phyloP scores from a whole-genome alignment of 2,888 invertebrate species.

The Glomeris marginata region DNA sequence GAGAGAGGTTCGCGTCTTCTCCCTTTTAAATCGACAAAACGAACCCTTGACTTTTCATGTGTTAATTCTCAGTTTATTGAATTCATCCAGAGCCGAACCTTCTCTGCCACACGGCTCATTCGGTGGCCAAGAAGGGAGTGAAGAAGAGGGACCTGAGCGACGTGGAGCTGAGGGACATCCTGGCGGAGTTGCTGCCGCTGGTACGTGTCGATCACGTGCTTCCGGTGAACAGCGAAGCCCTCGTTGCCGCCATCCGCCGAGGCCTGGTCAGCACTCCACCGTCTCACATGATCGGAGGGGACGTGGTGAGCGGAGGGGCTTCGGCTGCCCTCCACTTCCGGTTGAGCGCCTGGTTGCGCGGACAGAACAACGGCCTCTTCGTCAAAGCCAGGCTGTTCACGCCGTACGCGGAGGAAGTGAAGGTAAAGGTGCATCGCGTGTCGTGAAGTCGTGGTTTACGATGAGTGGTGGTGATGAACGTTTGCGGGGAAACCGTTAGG shows the following conservation, averaged over 20 bases:
- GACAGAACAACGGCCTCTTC: constrained; percentile 29
- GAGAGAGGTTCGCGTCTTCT: constrained; percentile 44
- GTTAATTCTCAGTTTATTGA: neutral
- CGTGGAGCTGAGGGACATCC: constrained; percentile 65
- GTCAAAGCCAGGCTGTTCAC: constrained; percentile 79
- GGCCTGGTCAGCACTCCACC: constrained; percentile 68
- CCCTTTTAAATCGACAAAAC: neutral
- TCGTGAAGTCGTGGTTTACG: neutral
- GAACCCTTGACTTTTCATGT: neutral
- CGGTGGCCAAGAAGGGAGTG: constrained; percentile 68
- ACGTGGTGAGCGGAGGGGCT: constrained; percentile 30
- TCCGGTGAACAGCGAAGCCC: constrained; percentile 63
- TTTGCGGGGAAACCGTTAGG: constrained; percentile 31
- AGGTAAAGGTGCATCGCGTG: constrained; percentile 37
- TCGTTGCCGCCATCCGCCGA: constrained; percentile 45
- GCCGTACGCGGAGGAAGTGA: constrained; percentile 89
- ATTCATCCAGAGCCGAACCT: constrained; percentile 59
- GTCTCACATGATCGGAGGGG: constrained; percentile 63
- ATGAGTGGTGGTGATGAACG: neutral
- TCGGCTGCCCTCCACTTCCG: constrained; percentile 13
- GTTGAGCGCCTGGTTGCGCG: constrained; percentile 27
- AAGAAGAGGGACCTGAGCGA: constrained; percentile 67
- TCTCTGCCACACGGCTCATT: constrained; percentile 82
- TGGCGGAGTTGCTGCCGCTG: constrained; percentile 65
- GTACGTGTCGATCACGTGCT: constrained; percentile 81